Percentiles rank a stretch among this genome's conserved stretches.
Conservation (phyloP, 2,113 vertebrate species). For the Poeciliopsis prolifica region DNA sequence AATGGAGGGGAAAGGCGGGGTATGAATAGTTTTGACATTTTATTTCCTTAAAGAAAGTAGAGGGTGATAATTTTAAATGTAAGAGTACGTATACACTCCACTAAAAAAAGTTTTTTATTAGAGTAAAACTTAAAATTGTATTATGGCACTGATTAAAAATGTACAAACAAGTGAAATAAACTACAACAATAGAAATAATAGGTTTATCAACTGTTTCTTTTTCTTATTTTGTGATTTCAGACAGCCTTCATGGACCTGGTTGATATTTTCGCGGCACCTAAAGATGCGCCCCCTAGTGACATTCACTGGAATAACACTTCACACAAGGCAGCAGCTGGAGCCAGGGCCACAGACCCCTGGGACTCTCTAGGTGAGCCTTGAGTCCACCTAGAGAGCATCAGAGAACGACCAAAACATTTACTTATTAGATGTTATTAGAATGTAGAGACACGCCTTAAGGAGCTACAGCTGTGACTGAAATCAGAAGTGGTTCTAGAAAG, state of each 20-base stretch:
- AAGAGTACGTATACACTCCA: background rate
- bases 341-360: constrained; percentile 69
- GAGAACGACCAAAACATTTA: no score
- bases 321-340: constrained; percentile 45
- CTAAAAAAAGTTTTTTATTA: background rate
- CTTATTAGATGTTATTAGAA: no score
- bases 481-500: no score
- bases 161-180: no score
- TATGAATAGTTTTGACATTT: constrained; percentile 60
- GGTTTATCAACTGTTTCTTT: constrained; percentile 1
- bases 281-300: constrained; percentile 64
- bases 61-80: constrained; percentile 11
- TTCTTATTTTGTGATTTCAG: constrained; percentile 73
- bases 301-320: constrained; percentile 61
- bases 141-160: no score
- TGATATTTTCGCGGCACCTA: constrained; percentile 86
- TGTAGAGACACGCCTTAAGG: no score
- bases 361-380: constrained; percentile 75
- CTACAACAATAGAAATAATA: background rate
- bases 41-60: constrained; percentile 37
- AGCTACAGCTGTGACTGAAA: no score
- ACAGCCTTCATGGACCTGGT: constrained; percentile 92
- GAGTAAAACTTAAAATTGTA: background rate
- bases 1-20: constrained; percentile 81
- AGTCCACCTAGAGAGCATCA: background rate